phyloP scores from a whole-genome alignment of 2,888 invertebrate genomes.

The Drosophila borealis region DNA sequence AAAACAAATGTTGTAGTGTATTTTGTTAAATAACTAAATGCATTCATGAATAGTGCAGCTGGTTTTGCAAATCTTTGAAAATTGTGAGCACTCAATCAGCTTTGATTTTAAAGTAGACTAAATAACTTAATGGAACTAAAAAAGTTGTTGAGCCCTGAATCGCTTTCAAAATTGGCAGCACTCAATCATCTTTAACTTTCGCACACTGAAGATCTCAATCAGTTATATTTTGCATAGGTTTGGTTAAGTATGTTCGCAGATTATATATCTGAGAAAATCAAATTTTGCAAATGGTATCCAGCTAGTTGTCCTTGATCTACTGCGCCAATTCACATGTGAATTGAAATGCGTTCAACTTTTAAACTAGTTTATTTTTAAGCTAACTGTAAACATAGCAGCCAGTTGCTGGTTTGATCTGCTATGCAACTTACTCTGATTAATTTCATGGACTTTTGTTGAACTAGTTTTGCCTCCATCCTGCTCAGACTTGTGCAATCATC shows the following conservation, averaged over 20 bases:
- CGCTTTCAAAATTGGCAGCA: too few relatives aligned
- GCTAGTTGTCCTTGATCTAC: conserved; percentile 46
- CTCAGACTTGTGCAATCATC: conserved; percentile 32
- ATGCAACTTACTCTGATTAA: conserved; percentile 27
- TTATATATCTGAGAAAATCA: not conserved
- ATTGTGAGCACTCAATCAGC: too few relatives aligned
- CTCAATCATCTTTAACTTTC: too few relatives aligned
- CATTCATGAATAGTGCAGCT: too few relatives aligned
- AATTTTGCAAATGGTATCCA: not conserved
- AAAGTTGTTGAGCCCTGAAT: too few relatives aligned
- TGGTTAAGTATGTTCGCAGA: not conserved
- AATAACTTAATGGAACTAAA: too few relatives aligned
- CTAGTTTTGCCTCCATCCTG: conserved; percentile 36
- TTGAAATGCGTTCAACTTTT: conserved; percentile 12
- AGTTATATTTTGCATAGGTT: not conserved
- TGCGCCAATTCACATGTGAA: conserved; percentile 11
- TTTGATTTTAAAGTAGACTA: too few relatives aligned
- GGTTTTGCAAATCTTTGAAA: too few relatives aligned
- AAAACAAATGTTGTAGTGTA: too few relatives aligned
- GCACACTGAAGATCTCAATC: too few relatives aligned
- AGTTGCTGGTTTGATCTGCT: conserved; percentile 13
- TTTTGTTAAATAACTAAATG: too few relatives aligned
- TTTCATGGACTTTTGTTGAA: conserved; percentile 42
- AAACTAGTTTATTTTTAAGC: conserved; percentile 25
- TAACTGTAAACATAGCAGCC: conserved; percentile 37